Evolutionary conservation across 2,797 vertebrate genomes (phyloP).

Genomic region (Cirrhinus mrigala): DNA sequence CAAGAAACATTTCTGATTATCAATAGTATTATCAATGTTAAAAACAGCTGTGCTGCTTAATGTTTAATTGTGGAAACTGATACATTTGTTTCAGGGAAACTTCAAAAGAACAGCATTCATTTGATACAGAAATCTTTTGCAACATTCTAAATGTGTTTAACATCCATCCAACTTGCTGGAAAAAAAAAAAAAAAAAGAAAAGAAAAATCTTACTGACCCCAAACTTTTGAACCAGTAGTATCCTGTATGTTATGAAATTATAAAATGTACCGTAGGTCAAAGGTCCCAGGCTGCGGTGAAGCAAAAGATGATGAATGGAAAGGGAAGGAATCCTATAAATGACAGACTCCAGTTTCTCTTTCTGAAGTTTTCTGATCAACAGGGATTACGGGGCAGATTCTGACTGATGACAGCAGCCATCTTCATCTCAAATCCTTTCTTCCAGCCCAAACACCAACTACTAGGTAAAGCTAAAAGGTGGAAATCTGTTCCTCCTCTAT

Average conservation of each 20-base stretch:
- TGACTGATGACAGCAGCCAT: conserved; percentile 8
- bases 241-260: background rate
- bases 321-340: conserved; percentile 4
- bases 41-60: background rate
- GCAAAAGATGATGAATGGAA: conserved; percentile 9
- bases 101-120: background rate
- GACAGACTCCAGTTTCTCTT: conserved; percentile 21
- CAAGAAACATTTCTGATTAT: background rate
- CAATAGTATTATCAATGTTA: too few species aligned
- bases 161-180: too few species aligned
- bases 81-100: background rate
- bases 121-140: background rate
- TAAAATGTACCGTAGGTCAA: background rate
- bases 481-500: background rate
- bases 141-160: background rate
- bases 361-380: conserved; percentile 18
- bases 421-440: background rate
- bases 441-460: background rate
- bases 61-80: background rate
- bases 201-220: background rate
- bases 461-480: background rate
- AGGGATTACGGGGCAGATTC: background rate
- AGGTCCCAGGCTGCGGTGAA: background rate
- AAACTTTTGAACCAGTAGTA: background rate
- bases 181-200: background rate